Conservation (phyloP, 2,888 invertebrate genomes). For the Hartigia nigra region DNA sequence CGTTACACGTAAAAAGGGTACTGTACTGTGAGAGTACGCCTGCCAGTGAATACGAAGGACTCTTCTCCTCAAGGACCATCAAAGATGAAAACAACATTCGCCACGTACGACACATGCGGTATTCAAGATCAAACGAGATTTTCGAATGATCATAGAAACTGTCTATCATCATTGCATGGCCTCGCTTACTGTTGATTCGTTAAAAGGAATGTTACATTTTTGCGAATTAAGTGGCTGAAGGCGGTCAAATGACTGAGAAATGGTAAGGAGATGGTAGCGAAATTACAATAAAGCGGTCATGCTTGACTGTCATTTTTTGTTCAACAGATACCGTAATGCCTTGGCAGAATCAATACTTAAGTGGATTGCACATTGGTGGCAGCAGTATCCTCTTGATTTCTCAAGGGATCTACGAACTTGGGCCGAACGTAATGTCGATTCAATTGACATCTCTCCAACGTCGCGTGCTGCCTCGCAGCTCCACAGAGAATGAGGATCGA, state of each 20-base stretch:
- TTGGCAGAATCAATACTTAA: neutral
- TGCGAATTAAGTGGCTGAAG: neutral
- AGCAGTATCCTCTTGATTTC: conserved; percentile 44
- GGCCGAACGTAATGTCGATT: conserved; percentile 46
- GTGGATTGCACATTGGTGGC: conserved; percentile 11
- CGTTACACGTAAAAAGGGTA: neutral
- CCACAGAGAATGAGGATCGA: neutral
- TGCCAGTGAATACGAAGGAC: neutral
- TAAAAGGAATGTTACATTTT: neutral
- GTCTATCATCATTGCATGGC: neutral
- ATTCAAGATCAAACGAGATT: neutral
- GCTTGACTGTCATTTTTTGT: neutral
- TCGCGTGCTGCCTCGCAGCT: conserved; percentile 18
- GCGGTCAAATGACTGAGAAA: neutral
- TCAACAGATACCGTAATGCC: neutral
- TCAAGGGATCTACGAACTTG: conserved; percentile 44
- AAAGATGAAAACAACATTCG: neutral
- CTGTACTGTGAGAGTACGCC: neutral
- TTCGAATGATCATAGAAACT: neutral
- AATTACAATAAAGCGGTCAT: neutral
- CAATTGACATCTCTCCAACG: conserved; percentile 43
- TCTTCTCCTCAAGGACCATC: neutral
- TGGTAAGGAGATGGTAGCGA: neutral
- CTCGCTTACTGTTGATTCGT: too few species aligned
- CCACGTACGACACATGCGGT: neutral